These are phyloP conservation scores for Isoperla grammatica DNA, from an alignment of 2,888 invertebrate species.

Conservation along the genomic window DNA sequence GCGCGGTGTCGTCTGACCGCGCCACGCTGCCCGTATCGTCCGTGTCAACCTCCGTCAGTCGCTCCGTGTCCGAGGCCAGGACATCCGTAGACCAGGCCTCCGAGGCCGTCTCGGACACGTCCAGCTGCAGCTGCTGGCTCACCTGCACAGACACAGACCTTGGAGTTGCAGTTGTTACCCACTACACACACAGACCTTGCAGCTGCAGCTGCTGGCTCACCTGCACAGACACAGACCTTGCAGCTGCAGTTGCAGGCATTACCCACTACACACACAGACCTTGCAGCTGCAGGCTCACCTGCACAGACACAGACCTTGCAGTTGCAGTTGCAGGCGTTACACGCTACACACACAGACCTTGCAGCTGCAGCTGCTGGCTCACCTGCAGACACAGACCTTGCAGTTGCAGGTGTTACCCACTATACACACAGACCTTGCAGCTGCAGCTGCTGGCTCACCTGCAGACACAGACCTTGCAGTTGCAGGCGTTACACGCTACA, in stretches of 20 bases:
- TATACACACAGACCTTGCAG: no score
- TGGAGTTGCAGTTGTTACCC: no score
- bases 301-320: background rate
- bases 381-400: background rate
- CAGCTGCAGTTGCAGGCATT: background rate
- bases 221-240: background rate
- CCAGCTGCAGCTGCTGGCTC: conserved; percentile 46
- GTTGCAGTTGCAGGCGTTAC: background rate
- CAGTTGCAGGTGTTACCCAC: no score
- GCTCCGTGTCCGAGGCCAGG: conserved; percentile 84
- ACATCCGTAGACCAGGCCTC: conserved; percentile 99
- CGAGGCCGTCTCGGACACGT: conserved; percentile 87
- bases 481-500: no score
- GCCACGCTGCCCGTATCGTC: conserved; percentile 61
- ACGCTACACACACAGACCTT: no score
- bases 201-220: conserved; percentile 1
- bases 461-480: background rate
- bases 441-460: conserved; percentile 1
- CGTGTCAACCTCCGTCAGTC: conserved; percentile 79
- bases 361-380: no score
- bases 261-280: no score
- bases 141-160: background rate
- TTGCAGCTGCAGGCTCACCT: no score
- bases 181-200: no score
- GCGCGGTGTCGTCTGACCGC: conserved; percentile 70